Base-by-base conservation (phyloP, 2,888 invertebrate species). In the Melanargia galathea region DNA sequence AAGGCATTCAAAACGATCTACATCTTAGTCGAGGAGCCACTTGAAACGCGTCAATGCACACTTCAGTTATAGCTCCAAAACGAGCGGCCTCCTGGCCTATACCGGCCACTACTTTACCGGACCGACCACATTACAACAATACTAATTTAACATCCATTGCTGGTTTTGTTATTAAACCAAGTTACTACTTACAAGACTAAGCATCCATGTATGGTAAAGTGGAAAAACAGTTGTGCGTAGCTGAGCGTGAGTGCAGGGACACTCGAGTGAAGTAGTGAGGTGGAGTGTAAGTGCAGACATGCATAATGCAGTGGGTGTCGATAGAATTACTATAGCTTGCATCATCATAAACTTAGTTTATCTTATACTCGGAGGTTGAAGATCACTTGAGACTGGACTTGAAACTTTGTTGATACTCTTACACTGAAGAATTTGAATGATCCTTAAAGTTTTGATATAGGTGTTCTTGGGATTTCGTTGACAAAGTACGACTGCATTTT, bases 21-120 rank as follows among this genome's bases (percentile, higher is more conserved):
- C 74, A 73, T 78, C 82, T 81, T 81, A 84, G 81, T 83, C 79
- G 81, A 84, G 84, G 76, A 81, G 82, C 79, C 83, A 82, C 86
- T 86, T 74, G 77, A 81, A 82, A 77, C 80, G 83, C 85, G 83
- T 86, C 88, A 85, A 83, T 84, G 85, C 81, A 81, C 83, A 83
- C 86, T 87, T 79, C 67, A 76, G 75, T 76, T 75, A 76, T 75
- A 76, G 72, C 84, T 84, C 83, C 75, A 79, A 77, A 84, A 83
- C 82, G 81, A 82, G 78, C 79, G 76, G 78, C 79, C 80, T 78
- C 74, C 75, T 70, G 59, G 70, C 77, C 70, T 46, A n/a, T 70
- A 82, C 76, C 67, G 70, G 46, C 54, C 48, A 13, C 40, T 22
- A 38, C 18, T 45, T 46, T 45, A 45, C 55, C 30, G 13, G 30